phyloP scores from a whole-genome alignment of 2,888 invertebrate genomes.

The Calliphora vomitoria region DNA sequence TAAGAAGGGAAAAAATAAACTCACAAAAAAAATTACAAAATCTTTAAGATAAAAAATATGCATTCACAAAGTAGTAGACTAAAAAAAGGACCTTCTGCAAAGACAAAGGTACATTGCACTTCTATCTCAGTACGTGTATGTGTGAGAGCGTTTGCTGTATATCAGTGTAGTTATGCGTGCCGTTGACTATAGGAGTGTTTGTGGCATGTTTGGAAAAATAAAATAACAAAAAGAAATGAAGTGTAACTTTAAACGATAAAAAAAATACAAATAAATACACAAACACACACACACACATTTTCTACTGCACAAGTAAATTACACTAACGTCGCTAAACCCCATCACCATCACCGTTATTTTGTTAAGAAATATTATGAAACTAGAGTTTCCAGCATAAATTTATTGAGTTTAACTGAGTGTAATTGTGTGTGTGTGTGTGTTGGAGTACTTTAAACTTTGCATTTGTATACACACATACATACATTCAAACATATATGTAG shows the following conservation, averaged over 20 bases:
- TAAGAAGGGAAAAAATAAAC: background rate
- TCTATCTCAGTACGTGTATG: background rate
- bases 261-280: constrained; percentile 15
- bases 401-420: background rate
- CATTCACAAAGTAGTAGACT: constrained; percentile 2
- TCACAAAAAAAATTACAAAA: constrained; percentile 11
- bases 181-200: constrained; percentile 50
- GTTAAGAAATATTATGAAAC: constrained; percentile 29
- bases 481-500: background rate
- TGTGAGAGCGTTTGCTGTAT: background rate
- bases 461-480: background rate
- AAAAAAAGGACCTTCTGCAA: constrained; percentile 66
- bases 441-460: constrained; percentile 20
- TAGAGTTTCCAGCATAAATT: constrained; percentile 43
- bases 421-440: background rate
- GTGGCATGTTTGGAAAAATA: constrained; percentile 54
- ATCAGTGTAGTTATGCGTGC: constrained; percentile 26
- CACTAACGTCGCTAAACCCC: background rate
- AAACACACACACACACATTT: background rate
- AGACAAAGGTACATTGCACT: constrained; percentile 70
- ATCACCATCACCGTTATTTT: constrained; percentile 16
- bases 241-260: constrained; percentile 59
- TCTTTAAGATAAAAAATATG: constrained; percentile 41
- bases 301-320: constrained; percentile 30
- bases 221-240: constrained; percentile 51